phyloP scores from a whole-genome alignment of 2,797 vertebrate genomes.

The Champsocephalus gunnari region DNA sequence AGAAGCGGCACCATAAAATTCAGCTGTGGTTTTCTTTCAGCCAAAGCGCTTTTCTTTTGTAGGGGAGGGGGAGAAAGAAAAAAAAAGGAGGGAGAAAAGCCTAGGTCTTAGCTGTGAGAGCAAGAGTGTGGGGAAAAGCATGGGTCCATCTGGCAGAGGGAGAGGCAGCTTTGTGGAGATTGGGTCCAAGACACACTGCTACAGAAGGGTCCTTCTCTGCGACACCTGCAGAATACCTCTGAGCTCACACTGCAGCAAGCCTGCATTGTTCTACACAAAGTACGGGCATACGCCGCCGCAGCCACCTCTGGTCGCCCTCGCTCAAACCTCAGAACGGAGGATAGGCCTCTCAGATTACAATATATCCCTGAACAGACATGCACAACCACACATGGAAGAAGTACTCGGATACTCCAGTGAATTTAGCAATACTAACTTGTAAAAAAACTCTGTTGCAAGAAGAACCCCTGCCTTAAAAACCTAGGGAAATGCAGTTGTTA shows the following conservation, averaged over 20 bases:
- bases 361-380: conserved; percentile 33
- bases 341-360: conserved; percentile 62
- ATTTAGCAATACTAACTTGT: no score
- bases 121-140: conserved; percentile 85
- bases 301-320: conserved; percentile 62
- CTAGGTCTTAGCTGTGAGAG: conserved; percentile 87
- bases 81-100: conserved; percentile 82
- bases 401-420: no score
- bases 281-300: conserved; percentile 54
- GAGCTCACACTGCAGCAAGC: conserved; percentile 61
- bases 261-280: conserved; percentile 75
- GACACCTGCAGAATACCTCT: conserved; percentile 87
- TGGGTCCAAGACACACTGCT: conserved; percentile 86
- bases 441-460: no score
- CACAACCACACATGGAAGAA: background rate
- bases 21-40: conserved; percentile 90
- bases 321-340: conserved; percentile 53
- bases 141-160: conserved; percentile 87
- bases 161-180: conserved; percentile 86
- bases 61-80: conserved; percentile 52
- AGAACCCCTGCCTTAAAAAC: no score
- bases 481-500: no score
- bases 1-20: conserved; percentile 88
- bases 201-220: conserved; percentile 86
- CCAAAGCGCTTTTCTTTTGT: conserved; percentile 90